These are phyloP conservation scores for Matsumurasca onukii DNA, from an alignment of 1,140 invertebrate species.

Conservation along the genomic window DNA sequence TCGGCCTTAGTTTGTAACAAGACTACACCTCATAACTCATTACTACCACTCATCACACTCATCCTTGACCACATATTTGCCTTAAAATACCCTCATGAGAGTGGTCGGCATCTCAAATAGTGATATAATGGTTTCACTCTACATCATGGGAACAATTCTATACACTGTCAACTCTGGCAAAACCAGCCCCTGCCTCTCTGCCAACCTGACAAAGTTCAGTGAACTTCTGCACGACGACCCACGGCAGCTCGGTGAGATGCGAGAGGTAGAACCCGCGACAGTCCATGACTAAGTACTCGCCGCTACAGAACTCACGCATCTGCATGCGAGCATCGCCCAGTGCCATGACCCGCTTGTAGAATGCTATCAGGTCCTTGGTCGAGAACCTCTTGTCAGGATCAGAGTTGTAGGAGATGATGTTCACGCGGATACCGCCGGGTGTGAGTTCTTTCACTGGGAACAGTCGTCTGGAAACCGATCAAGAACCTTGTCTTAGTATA, in stretches of 20 bases:
- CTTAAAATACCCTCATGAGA: no score
- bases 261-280: conserved; percentile 21
- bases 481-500: background rate
- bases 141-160: no score
- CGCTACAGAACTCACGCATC: conserved; percentile 12
- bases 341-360: conserved; percentile 16
- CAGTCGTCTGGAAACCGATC: conserved; percentile 19
- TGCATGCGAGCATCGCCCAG: conserved; percentile 1
- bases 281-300: conserved; percentile 29
- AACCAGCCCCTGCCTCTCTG: no score
- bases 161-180: no score
- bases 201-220: conserved; percentile 19
- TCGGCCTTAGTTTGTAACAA: no score
- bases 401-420: conserved; percentile 6
- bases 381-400: conserved; percentile 13
- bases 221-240: conserved; percentile 10
- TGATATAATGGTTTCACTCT: no score
- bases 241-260: conserved; percentile 26
- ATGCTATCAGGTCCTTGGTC: background rate
- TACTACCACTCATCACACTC: no score
- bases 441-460: conserved; percentile 18
- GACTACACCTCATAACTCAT: no score
- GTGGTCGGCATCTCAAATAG: no score
- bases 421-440: conserved; percentile 24
- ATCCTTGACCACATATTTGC: no score